Conservation (phyloP, 2,113 vertebrate species). For the Neogobius melanostomus region DNA sequence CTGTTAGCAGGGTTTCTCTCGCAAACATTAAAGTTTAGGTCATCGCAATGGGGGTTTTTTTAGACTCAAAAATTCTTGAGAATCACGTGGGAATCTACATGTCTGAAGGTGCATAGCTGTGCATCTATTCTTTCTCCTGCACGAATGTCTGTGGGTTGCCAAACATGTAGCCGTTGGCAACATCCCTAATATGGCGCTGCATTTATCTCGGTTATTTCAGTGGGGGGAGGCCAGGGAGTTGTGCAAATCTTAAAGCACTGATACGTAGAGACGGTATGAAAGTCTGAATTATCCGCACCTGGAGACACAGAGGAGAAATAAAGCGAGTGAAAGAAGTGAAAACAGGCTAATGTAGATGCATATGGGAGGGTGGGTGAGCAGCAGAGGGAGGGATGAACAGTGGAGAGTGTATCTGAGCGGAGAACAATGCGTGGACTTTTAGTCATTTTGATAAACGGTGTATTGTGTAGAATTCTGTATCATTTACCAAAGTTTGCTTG, state of each 20-base stretch:
- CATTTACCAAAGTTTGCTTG: not conserved
- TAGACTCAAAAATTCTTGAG: slow-evolving; percentile 24
- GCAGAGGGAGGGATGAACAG: slow-evolving; percentile 53
- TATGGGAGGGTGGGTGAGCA: slow-evolving; percentile 52
- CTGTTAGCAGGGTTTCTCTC: slow-evolving; percentile 69
- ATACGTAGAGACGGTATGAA: slow-evolving; percentile 45
- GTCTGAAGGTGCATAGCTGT: slow-evolving; percentile 33
- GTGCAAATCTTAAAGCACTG: slow-evolving; percentile 45
- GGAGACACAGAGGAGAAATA: slow-evolving; percentile 24
- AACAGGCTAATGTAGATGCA: slow-evolving; percentile 46
- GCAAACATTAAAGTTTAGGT: slow-evolving; percentile 71
- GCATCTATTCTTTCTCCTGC: slow-evolving; percentile 19
- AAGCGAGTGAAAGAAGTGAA: not conserved
- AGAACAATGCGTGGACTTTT: slow-evolving; percentile 65
- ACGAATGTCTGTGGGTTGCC: slow-evolving; percentile 43
- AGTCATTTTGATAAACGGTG: slow-evolving; percentile 68
- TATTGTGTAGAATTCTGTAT: not conserved
- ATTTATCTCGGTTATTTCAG: slow-evolving; percentile 59
- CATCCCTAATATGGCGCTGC: slow-evolving; percentile 27
- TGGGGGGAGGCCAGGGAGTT: slow-evolving; percentile 52
- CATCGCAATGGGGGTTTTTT: slow-evolving; percentile 55
- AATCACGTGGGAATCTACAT: slow-evolving; percentile 35
- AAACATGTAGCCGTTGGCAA: slow-evolving; percentile 48
- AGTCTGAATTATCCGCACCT: slow-evolving; percentile 47
- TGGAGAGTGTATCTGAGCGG: slow-evolving; percentile 59